A percentile compares a stretch with the other conserved stretches of the same genome.
phyloP scores from a whole-genome alignment of 1,140 invertebrate genomes.

The Conus ventricosus region DNA sequence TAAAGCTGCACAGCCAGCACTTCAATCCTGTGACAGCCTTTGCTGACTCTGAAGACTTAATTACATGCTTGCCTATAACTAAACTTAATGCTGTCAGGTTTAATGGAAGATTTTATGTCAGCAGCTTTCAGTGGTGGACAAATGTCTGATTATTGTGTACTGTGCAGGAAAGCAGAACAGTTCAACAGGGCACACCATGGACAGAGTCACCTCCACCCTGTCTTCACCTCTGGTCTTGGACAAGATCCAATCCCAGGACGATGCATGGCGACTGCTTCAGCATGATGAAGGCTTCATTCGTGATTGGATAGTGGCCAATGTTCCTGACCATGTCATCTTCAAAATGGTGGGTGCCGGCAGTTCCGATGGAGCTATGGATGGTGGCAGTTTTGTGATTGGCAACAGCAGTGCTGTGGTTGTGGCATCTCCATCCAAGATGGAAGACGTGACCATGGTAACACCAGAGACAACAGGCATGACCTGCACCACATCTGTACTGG shows the following conservation, averaged over 20 bases:
- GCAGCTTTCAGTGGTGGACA: background rate
- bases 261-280: slow-evolving; percentile 30
- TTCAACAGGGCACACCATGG: background rate
- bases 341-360: slow-evolving; percentile 24
- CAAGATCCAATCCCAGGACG: slow-evolving; percentile 35
- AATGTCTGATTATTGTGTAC: background rate
- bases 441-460: background rate
- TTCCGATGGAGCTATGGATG: background rate
- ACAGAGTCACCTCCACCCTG: background rate
- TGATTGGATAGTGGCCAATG: slow-evolving; percentile 34
- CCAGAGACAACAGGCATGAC: background rate
- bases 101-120: too few species aligned
- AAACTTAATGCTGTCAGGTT: too few species aligned
- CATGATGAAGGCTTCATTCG: slow-evolving; percentile 32
- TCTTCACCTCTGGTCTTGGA: slow-evolving; percentile 9
- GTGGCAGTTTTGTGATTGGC: background rate
- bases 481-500: background rate
- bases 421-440: background rate
- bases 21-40: too few species aligned
- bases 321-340: slow-evolving; percentile 37
- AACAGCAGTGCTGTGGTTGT: background rate
- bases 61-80: too few species aligned
- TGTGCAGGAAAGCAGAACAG: background rate
- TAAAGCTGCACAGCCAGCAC: too few species aligned
- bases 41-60: too few species aligned